phyloP scores from a whole-genome alignment of 1,140 invertebrate genomes.

The Lordiphosa stackelbergi region DNA sequence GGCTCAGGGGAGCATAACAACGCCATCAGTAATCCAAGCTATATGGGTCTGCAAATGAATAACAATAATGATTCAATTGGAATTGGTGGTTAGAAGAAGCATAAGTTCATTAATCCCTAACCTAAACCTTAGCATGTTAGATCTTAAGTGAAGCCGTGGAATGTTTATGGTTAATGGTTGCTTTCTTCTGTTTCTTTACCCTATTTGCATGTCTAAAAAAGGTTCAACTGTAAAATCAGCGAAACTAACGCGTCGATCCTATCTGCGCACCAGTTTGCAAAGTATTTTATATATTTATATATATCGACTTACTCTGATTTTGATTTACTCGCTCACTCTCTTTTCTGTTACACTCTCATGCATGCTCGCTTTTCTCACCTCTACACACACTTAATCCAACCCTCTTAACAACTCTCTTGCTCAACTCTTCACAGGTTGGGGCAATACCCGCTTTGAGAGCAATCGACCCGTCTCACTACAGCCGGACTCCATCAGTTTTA shows the following conservation, averaged over 20 bases:
- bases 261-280: slow-evolving; percentile 74
- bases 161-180: slow-evolving; percentile 20
- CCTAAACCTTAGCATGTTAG: slow-evolving; percentile 14
- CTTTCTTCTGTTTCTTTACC: slow-evolving; percentile 12
- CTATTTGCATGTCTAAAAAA: slow-evolving; percentile 45
- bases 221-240: slow-evolving; percentile 57
- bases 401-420: not conserved
- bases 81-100: slow-evolving; percentile 59
- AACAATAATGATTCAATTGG: slow-evolving; percentile 71
- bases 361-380: slow-evolving; percentile 26
- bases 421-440: slow-evolving; percentile 62
- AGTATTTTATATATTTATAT: slow-evolving; percentile 40
- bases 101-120: slow-evolving; percentile 36
- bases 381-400: not conserved
- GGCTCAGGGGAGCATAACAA: slow-evolving; percentile 64
- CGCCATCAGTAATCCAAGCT: slow-evolving; percentile 77
- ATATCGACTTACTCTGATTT: not conserved
- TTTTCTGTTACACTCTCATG: slow-evolving; percentile 31
- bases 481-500: slow-evolving; percentile 71
- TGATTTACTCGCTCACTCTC: slow-evolving; percentile 4
- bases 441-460: slow-evolving; percentile 65
- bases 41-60: slow-evolving; percentile 74
- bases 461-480: slow-evolving; percentile 72
- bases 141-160: slow-evolving; percentile 9
- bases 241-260: slow-evolving; percentile 67